Evolutionary conservation across 2,113 vertebrate species (phyloP), one percentile per base, ranked within the genome.

Genomic region (Melanotaenia duboulayi): DNA sequence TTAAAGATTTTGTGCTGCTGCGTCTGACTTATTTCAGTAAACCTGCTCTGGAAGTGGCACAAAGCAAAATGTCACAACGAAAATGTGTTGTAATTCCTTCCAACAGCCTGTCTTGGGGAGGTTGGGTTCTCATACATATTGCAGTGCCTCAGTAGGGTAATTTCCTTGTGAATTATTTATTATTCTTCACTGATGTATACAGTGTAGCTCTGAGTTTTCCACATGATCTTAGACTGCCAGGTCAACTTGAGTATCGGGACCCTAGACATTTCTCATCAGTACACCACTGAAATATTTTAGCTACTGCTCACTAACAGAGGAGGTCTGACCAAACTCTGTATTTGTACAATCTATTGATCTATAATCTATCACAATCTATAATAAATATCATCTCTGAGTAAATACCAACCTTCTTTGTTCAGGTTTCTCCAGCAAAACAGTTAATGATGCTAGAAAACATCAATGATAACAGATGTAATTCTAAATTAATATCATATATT

Each of bases 121-220:
- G 32, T n/a, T 9, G 8, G 8, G 59, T 59, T 51, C 54, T 82
- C 28, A 58, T 78, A 23, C 24, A 68, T 67, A 71, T 44, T 76
- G 23, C 44, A 72, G 39, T 5, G 13, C 14, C 55, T 14, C 20
- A 64, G 72, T 51, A 64, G 61, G 35, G 35, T 67, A 64, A 83
- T 70, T 75, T 69, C 69, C 62, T 61, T 49, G 44, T 75, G 67
- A 82, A 80, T 78, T 55, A 78, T 78, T 84, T 61, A 80, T 84
- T 40, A 57, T 58, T 17, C 42, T n/a, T 71, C 35, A 46, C 24
- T 23, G 49, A 37, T 67, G 64, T 58, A 37, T 37, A 56, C 37
- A 74, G 20, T 32, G 13, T 37, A 17, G 39, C 32, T 54, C 9
- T 63, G 44, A 78, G 71, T 39, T 55, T 14, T 25, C 35, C 6